phyloP scores from a whole-genome alignment of 2,797 vertebrate genomes.

The Chanos chanos region DNA sequence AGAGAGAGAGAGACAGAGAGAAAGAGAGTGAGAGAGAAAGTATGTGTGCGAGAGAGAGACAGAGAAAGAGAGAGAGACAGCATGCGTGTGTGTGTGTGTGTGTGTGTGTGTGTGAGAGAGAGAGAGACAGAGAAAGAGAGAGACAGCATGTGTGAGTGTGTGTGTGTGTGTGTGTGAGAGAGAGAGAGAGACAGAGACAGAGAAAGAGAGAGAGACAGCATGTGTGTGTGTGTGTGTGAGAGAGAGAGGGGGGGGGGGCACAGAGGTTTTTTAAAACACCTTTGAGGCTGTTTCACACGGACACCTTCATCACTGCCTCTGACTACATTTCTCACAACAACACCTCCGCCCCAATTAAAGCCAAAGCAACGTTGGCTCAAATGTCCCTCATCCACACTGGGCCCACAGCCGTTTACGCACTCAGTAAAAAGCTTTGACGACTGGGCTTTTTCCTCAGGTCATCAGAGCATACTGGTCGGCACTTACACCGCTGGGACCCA shows the following conservation, averaged over 20 bases:
- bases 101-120: neutral
- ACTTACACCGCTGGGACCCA: too few relatives aligned
- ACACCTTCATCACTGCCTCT: slow-evolving; percentile 19
- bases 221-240: too few relatives aligned
- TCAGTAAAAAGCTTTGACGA: too few relatives aligned
- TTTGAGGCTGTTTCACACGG: neutral
- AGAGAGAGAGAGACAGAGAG: neutral
- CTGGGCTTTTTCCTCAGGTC: slow-evolving; percentile 6
- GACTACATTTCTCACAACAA: slow-evolving; percentile 24
- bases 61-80: too few relatives aligned
- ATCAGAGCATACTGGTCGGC: slow-evolving; percentile 14
- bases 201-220: too few relatives aligned
- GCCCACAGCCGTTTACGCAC: neutral
- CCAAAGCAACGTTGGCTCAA: slow-evolving; percentile 6
- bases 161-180: neutral
- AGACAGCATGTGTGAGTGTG: too few relatives aligned
- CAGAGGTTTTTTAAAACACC: neutral
- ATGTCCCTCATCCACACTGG: slow-evolving; percentile 3
- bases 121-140: slow-evolving; percentile 7
- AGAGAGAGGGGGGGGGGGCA: neutral
- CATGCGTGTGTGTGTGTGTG: too few relatives aligned
- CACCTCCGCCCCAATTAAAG: slow-evolving; percentile 22
- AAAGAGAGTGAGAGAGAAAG: neutral
- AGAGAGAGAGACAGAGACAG: neutral
- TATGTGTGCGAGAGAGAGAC: slow-evolving; percentile 24